phyloP scores from a whole-genome alignment of 2,113 vertebrate genomes.

The Lagopus muta region DNA sequence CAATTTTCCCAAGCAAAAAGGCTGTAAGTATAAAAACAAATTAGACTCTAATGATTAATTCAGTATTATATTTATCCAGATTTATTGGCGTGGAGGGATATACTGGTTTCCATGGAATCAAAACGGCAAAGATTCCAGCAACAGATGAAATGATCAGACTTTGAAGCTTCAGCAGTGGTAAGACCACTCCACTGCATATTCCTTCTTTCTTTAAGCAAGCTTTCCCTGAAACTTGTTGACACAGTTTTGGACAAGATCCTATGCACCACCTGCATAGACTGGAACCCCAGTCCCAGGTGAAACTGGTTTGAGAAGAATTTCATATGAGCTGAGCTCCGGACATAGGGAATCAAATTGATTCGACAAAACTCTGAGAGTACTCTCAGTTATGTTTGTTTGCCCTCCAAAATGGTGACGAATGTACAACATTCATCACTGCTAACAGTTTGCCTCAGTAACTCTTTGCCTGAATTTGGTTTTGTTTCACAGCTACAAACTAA shows the following conservation, averaged over 20 bases:
- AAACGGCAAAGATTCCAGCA: background rate
- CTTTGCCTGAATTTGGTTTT: background rate
- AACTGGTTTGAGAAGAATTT: background rate
- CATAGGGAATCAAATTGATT: rapidly evolving
- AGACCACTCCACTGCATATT: background rate
- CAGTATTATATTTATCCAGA: slow-evolving; percentile 30
- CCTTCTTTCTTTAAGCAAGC: background rate
- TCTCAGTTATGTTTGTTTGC: background rate
- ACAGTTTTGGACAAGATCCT: background rate
- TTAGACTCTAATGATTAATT: slow-evolving; percentile 28
- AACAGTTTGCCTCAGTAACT: slow-evolving; percentile 13
- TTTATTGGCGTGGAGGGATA: slow-evolving; percentile 28
- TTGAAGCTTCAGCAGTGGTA: background rate
- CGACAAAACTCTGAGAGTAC: background rate
- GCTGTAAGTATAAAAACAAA: slow-evolving; percentile 41
- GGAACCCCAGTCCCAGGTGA: background rate
- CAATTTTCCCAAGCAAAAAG: background rate
- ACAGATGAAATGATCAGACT: background rate
- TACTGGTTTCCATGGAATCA: slow-evolving; percentile 28
- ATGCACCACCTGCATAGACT: background rate
- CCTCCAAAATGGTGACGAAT: background rate
- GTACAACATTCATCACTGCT: background rate
- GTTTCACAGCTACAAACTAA: slow-evolving; percentile 63
- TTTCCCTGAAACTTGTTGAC: background rate
- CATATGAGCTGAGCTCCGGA: background rate